Evolutionary conservation across 2,888 invertebrate species (phyloP), one percentile per base, ranked within the genome.

Genomic region (Physocephala rufipes): DNA sequence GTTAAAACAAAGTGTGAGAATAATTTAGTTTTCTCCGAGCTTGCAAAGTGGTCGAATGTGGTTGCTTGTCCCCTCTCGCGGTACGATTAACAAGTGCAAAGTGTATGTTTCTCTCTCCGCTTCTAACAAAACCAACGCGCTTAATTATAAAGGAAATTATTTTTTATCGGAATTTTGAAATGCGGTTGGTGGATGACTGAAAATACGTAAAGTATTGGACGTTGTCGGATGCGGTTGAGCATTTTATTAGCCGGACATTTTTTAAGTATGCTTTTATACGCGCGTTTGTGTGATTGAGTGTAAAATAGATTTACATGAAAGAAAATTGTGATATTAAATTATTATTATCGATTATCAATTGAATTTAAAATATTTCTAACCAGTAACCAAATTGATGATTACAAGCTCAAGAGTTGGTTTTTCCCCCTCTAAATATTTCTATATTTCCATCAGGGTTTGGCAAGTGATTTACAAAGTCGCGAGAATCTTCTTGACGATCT

Each of bases 401-500:
- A 28, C 24, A 61, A 28, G 12, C 7, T 28, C 9, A n/a, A 61
- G 2, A 26, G 13, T 43, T 15, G 55, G 30, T 26, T 43, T 61
- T 5, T 47, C 63, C 21, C 13, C 2, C 45, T 28, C 21, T 9
- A 12, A n/a, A n/a, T n/a, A n/a, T n/a, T n/a, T n/a, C n/a, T n/a
- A n/a, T n/a, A n/a, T n/a, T n/a, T n/a, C n/a, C n/a, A n/a, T n/a
- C 51, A 94, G 94, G 92, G 91, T 76, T 88, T 95, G 74, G 92
- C 91, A 81, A 92, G 91, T 75, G 92, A 93, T 78, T 89, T 95
- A 77, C 90, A 90, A 19, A 90, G 90, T 28, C 91, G 93, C 49
- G 93, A 93, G 83, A 90, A 90, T 82, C 86, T 93, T 72, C 89
- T 95, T 71, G 90, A 90, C 64, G 92, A 93, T 80, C 86, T 95